Percentiles rank a stretch among this genome's conserved stretches.
Evolutionary conservation across 2,888 invertebrate genomes (phyloP).

Genomic region (Camponotus fellah): DNA sequence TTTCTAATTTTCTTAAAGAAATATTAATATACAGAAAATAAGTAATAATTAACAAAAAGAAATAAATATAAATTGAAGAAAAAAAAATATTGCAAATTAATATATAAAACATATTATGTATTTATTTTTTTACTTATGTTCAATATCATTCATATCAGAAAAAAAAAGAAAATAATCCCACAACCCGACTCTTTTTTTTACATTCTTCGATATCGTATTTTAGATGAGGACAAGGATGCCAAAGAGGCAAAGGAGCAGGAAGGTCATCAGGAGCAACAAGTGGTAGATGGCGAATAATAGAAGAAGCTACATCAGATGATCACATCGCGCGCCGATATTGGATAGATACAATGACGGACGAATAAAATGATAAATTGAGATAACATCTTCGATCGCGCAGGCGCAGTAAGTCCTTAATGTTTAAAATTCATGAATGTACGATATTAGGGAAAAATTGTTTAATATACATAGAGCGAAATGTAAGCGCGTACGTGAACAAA

Average conservation of each 20-base stretch:
- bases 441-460: conserved; percentile 83
- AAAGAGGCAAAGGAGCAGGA: conserved; percentile 61
- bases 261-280: conserved; percentile 43
- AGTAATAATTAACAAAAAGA: conserved; percentile 2
- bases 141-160: conserved; percentile 15
- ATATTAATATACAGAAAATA: background rate
- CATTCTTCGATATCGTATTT: conserved; percentile 66
- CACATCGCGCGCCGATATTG: conserved; percentile 15
- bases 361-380: conserved; percentile 37
- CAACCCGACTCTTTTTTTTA: conserved; percentile 36
- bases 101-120: conserved; percentile 1
- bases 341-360: conserved; percentile 1
- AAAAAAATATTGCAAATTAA: background rate
- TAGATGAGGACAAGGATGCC: conserved; percentile 68
- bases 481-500: conserved; percentile 18
- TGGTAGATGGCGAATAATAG: conserved; percentile 50
- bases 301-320: conserved; percentile 15
- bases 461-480: conserved; percentile 71
- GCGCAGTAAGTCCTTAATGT: conserved; percentile 68
- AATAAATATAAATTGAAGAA: conserved; percentile 8
- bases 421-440: conserved; percentile 80
- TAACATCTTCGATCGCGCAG: conserved; percentile 42
- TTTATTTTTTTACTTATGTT: background rate
- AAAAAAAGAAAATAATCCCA: conserved; percentile 7
- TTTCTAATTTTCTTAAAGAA: background rate